Evolutionary conservation across 2,888 invertebrate species (phyloP).

Genomic region (Cephus runcator): DNA sequence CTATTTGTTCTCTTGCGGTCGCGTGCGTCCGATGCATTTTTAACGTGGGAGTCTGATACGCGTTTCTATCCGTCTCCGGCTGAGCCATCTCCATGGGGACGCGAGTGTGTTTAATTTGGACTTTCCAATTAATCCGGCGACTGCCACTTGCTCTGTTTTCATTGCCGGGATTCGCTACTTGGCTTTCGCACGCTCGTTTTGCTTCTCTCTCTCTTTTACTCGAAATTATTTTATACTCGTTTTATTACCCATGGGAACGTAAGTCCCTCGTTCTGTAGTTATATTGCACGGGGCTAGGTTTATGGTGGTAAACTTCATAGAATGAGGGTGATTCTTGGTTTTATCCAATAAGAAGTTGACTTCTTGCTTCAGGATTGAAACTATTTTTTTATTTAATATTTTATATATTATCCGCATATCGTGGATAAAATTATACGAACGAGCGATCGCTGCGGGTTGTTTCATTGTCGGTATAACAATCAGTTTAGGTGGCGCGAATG

Average conservation of each 20-base stretch:
- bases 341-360: not conserved
- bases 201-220: not conserved
- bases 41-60: slow-evolving; percentile 31
- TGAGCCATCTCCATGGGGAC: not conserved
- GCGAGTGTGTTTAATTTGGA: slow-evolving; percentile 24
- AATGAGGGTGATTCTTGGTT: not conserved
- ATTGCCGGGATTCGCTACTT: not conserved
- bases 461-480: not conserved
- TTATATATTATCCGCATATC: not conserved
- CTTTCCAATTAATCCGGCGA: slow-evolving; percentile 29
- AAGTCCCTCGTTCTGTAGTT: not conserved
- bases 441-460: not conserved
- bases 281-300: not conserved
- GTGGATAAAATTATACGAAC: too few species aligned
- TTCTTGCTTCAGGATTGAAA: not conserved
- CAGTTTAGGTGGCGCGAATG: not conserved
- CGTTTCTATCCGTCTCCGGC: not conserved
- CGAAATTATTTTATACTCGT: not conserved
- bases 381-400: not conserved
- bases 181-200: not conserved
- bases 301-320: not conserved
- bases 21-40: slow-evolving; percentile 23
- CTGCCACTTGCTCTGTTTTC: slow-evolving; percentile 6
- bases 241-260: not conserved
- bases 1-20: slow-evolving; percentile 18